phyloP scores from a whole-genome alignment of 2,888 invertebrate genomes.

The Himalopsyche tibetana region DNA sequence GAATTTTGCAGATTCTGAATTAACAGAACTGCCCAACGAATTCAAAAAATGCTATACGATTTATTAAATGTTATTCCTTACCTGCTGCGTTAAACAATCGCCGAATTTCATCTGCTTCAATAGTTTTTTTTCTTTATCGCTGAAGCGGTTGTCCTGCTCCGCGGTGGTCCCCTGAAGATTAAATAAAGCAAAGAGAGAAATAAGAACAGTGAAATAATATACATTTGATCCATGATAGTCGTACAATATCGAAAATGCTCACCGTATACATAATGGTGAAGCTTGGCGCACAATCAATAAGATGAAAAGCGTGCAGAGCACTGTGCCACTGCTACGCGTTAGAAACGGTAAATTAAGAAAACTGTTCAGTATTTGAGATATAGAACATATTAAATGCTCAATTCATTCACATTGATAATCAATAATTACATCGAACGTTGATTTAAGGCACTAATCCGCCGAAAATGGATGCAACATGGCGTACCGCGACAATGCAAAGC shows the following conservation, averaged over 20 bases:
- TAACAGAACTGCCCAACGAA: too few species aligned
- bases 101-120: slow-evolving; percentile 99
- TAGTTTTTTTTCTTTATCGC: slow-evolving; percentile 99
- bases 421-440: neutral
- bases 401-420: neutral
- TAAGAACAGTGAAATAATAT: too few species aligned
- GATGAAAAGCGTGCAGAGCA: neutral
- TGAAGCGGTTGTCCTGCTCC: slow-evolving; percentile 99
- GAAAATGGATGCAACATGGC: slow-evolving; percentile 38
- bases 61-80: slow-evolving; percentile 69
- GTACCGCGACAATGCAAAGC: neutral
- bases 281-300: slow-evolving; percentile 19
- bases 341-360: neutral
- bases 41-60: too few species aligned
- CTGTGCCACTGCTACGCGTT: neutral
- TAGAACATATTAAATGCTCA: slow-evolving; percentile 19
- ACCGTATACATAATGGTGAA: slow-evolving; percentile 42
- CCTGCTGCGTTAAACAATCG: slow-evolving; percentile 94
- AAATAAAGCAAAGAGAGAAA: neutral
- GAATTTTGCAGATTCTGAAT: too few species aligned
- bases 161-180: slow-evolving; percentile 93
- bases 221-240: too few species aligned
- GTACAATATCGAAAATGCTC: neutral
- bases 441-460: neutral
- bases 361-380: neutral